Conservation (phyloP, 2,113 vertebrate genomes). For the Colaptes auratus region DNA sequence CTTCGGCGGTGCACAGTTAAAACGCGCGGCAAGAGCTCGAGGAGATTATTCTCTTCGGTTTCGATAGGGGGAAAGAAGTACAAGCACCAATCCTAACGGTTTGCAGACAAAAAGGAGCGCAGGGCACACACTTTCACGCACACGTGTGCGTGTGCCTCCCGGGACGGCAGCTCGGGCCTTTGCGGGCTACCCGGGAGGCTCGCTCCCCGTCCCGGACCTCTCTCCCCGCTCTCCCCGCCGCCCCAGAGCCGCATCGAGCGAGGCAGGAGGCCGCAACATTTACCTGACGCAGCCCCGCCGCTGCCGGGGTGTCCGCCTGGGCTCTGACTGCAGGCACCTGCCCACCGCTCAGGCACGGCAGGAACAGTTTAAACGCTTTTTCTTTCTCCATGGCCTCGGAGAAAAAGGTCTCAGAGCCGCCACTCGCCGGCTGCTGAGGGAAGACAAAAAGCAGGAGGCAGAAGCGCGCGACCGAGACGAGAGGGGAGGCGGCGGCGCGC, state of each 20-base stretch:
- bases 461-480: background rate
- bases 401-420: accelerated
- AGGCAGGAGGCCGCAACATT: too few species aligned
- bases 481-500: too few species aligned
- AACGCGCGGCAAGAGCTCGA: background rate
- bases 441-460: background rate
- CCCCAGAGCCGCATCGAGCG: too few species aligned
- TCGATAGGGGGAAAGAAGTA: background rate
- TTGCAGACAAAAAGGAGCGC: accelerated
- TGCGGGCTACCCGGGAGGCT: accelerated
- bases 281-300: background rate
- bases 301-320: background rate
- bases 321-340: slow-evolving; percentile 65
- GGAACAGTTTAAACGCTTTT: slow-evolving; percentile 22
- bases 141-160: accelerated
- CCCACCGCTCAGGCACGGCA: slow-evolving; percentile 46
- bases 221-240: accelerated
- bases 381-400: background rate
- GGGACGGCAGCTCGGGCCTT: accelerated
- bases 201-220: background rate
- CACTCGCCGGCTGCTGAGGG: background rate
- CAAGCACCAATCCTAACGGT: background rate
- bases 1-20: background rate
- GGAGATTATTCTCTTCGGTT: background rate
- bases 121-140: accelerated